Conservation (phyloP, 2,113 vertebrate species). For the Cephalopholis sonnerati region DNA sequence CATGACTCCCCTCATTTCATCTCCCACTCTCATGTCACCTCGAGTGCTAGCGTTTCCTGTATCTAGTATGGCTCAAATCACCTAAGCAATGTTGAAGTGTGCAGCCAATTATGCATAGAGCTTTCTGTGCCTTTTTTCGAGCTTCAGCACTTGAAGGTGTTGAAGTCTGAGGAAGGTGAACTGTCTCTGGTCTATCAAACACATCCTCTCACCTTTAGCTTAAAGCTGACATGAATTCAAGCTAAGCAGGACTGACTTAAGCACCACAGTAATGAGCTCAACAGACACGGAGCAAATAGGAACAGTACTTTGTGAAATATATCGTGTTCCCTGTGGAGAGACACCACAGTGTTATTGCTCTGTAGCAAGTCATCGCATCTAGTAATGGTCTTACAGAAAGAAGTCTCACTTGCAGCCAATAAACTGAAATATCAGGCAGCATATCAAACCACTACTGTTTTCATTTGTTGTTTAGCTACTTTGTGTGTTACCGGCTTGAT, state of each 20-base stretch:
- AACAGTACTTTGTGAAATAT: slow-evolving; percentile 34
- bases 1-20: slow-evolving; percentile 70
- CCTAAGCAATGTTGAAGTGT: slow-evolving; percentile 43
- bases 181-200: slow-evolving; percentile 39
- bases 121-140: background rate
- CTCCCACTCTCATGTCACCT: slow-evolving; percentile 59
- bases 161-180: slow-evolving; percentile 33
- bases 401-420: slow-evolving; percentile 7
- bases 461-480: background rate
- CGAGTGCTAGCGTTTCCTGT: slow-evolving; percentile 82
- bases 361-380: slow-evolving; percentile 13
- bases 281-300: slow-evolving; percentile 39
- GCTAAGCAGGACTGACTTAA: slow-evolving; percentile 33
- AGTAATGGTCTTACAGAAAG: slow-evolving; percentile 1
- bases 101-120: slow-evolving; percentile 32
- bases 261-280: slow-evolving; percentile 46
- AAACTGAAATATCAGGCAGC: background rate
- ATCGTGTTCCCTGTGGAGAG: slow-evolving; percentile 28
- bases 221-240: slow-evolving; percentile 50
- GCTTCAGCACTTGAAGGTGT: slow-evolving; percentile 38
- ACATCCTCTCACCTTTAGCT: slow-evolving; percentile 31
- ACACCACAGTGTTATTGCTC: slow-evolving; percentile 4
- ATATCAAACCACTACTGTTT: background rate
- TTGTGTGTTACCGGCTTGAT: background rate
- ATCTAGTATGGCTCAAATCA: slow-evolving; percentile 61